Base-by-base conservation (phyloP, 2,113 vertebrate genomes). In the Pan troglodytes region DNA sequence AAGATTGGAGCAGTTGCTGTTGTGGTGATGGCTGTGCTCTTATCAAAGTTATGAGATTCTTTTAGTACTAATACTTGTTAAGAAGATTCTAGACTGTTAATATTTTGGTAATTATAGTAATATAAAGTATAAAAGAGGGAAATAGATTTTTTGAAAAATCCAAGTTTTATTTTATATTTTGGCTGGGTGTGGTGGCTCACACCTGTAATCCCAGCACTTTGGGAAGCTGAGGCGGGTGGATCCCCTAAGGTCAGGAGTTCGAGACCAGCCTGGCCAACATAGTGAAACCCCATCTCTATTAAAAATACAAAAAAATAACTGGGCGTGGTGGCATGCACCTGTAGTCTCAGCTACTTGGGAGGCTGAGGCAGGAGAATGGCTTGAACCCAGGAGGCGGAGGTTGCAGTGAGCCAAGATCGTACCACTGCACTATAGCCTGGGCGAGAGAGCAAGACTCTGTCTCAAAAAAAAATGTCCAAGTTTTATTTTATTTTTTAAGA, bases 401-500 rank as follows among this genome's bases (percentile, higher is more conserved):
- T 35, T 68, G 67, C 67, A 68, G 32, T n/a, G 3, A 68, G 32
- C 67, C 16, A 3, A 17, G 67, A 68, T n/a, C 13, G 2, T 3
- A 6, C 67, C 67, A 68, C 67, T n/a, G 32, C 32, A 35, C 3
- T 68, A 32, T 30, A 68, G 14, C 16, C 16, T 68, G 7, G 32
- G 32, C 14, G 32, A 68, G 6, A 68, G 32, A 68, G 67, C 3
- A 7, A n/a, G 32, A 68, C 3, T 35, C 32, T 0, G 3, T 68
- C 67, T 68, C 67, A 35, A 68, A 68, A 68, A 68, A 67, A 67
- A 67, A 67, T 40, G 13, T 32, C 67, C 32, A 35, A 35, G 32
- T 17, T 68, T 64, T 64, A 67, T 96, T 90, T 87, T n/a, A 76
- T 70, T 93, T 93, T 93, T 32, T 72, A 91, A 79, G 45, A 94